Conservation (phyloP, 2,113 vertebrate genomes). For the Brachypodius melanocephalos region DNA sequence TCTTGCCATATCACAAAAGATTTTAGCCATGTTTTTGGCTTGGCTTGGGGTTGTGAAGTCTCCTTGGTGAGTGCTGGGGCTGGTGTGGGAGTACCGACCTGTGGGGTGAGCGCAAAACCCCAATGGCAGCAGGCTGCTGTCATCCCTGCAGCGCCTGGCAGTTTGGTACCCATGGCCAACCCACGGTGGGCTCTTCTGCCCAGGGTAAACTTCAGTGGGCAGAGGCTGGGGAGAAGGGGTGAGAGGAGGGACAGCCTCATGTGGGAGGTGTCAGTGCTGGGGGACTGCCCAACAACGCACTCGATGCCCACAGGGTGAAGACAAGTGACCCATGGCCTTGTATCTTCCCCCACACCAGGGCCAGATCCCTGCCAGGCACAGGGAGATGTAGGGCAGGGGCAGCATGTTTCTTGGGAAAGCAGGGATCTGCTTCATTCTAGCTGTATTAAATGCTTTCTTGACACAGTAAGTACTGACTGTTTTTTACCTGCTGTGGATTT, state of each 20-base stretch:
- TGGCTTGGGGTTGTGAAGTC: neutral
- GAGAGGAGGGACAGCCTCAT: neutral
- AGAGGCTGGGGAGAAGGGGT: neutral
- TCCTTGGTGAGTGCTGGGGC: neutral
- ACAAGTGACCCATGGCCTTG: rapidly evolving
- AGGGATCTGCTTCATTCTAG: neutral
- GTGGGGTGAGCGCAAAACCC: neutral
- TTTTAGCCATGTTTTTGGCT: neutral
- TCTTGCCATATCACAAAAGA: neutral
- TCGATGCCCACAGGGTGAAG: rapidly evolving
- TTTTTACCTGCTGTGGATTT: neutral
- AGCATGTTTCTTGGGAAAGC: neutral
- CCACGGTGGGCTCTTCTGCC: rapidly evolving
- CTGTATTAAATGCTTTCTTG: neutral
- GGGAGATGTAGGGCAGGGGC: neutral
- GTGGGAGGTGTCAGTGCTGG: rapidly evolving
- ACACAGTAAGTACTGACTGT: neutral
- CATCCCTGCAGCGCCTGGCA: rapidly evolving
- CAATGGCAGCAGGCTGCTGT: neutral
- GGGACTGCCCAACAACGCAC: rapidly evolving
- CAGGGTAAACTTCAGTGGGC: neutral
- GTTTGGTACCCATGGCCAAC: rapidly evolving
- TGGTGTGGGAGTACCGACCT: neutral
- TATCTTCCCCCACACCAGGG: rapidly evolving
- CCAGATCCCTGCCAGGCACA: neutral